Percentiles rank a stretch among this genome's conserved stretches.
Conservation (phyloP, 1,140 invertebrate species). For the Eumaeus atala region DNA sequence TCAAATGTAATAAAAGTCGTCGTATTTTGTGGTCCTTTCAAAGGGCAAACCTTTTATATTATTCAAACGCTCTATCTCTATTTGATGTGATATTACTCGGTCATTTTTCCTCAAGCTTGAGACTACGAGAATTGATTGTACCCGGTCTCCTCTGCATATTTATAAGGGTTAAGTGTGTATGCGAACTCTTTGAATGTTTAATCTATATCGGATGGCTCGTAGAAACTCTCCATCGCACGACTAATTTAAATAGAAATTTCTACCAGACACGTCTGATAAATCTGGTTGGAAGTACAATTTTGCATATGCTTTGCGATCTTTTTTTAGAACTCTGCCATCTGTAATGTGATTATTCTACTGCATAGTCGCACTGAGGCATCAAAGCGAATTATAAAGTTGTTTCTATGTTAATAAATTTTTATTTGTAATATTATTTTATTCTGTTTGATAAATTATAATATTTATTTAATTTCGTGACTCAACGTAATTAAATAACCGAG, state of each 20-base stretch:
- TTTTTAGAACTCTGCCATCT: too few species aligned
- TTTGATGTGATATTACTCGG: constrained; percentile 61
- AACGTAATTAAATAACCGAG: too few species aligned
- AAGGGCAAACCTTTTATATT: constrained; percentile 36
- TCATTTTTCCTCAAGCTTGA: constrained; percentile 51
- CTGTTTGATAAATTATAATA: too few species aligned
- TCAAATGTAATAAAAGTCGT: not conserved
- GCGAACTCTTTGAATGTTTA: constrained; percentile 69
- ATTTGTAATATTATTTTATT: too few species aligned
- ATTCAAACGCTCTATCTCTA: constrained; percentile 47
- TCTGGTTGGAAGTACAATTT: too few species aligned
- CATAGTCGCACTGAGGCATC: too few species aligned
- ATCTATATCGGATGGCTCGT: constrained; percentile 50
- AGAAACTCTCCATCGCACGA: constrained; percentile 30
- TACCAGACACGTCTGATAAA: too few species aligned
- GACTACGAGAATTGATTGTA: constrained; percentile 65
- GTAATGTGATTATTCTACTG: too few species aligned
- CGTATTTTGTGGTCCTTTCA: constrained; percentile 11
- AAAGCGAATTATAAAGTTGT: too few species aligned
- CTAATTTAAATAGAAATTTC: constrained; percentile 31
- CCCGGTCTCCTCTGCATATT: constrained; percentile 63
- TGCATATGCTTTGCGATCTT: too few species aligned
- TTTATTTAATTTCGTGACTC: too few species aligned
- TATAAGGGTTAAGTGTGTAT: constrained; percentile 70
- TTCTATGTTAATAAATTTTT: too few species aligned